Evolutionary conservation across 2,113 vertebrate genomes (phyloP), one percentile per base, ranked within the genome.

Genomic region (Macquaria australasica): DNA sequence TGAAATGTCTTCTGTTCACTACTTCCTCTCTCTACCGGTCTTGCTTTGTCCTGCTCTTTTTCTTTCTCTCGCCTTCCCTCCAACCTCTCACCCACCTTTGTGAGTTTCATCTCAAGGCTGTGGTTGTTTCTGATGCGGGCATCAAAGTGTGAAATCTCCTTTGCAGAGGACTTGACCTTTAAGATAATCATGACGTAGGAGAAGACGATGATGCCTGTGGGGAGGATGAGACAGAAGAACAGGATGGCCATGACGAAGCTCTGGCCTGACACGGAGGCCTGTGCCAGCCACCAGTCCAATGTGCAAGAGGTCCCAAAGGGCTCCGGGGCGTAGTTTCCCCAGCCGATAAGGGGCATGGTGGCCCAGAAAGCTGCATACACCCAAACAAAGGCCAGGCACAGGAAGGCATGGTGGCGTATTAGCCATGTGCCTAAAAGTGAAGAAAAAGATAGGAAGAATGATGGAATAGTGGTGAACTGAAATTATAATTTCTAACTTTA

Each of bases 261-360:
- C 92, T 98, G 97, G 21, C 98, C 98, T 0, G 96, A 95, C 50
- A 97, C 91, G 0, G 98, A 98, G 25, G 97, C 95, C 90, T 98
- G 97, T 0, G 98, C 97, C 90, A 98, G 93, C 98, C 98, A 98
- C 98, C 98, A 99, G 94, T 99, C 97, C 94, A 99, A 90, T 0
- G 98, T 98, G 93, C 98, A 99, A 1, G 98, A 98, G 23, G 98
- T 99, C 73, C 98, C 98, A 11, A 98, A 99, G 0, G 98, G 98
- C 85, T 99, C 98, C 0, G 98, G 98, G 34, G 96, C 97, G 0
- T 99, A 99, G 92, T 79, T 96, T 0, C 98, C 98, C 94, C 97
- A 97, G 71, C 98, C 98, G 31, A 97, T 85, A 88, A 99, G 93
- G 23, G 98, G 98, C 94, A 99, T 97, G 0, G 97, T 97, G 82